Base-by-base conservation (phyloP, 1,140 invertebrate species). In the Eurosta solidaginis region DNA sequence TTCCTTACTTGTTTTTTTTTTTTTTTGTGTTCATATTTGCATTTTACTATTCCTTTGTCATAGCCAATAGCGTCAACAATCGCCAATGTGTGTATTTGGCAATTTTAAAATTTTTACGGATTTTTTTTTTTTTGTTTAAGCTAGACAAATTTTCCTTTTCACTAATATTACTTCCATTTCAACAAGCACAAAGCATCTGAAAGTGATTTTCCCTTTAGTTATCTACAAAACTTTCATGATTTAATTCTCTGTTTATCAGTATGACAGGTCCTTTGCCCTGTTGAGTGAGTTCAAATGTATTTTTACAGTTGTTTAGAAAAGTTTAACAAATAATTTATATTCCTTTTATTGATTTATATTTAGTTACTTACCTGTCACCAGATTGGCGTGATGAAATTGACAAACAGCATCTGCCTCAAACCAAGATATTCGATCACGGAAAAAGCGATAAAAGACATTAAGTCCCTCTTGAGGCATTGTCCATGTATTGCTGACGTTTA, bases 401-500 rank as follows among this genome's bases (percentile, higher is more conserved):
- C 93, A 94, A 22, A 94, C 92, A 12, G 92, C 92, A 81, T 94
- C 93, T 1, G 93, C 93, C 86, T 94, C 93, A 82, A 93, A 93
- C 93, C 93, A 94, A 40, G 92, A 93, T 81, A 93, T 93, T 83
- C 92, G 91, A 88, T 94, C 93, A 80, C 92, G 91, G 89, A 94
- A 94, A 89, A 93, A 93, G 80, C 93, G 92, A 88, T 93, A 93
- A 88, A 94, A 94, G 74, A 94, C 93, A 73, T 92, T 92, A 85
- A 93, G 92, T 14, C 92, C 92, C 83, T 93, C 92, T 84, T 93
- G 92, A 6, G 93, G 93, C 81, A 93, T 89, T 77, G 93, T 91
- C 93, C 93, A 94, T 79, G 92, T 92, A 86, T 92, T 93, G 88
- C 92, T 93, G 83, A 93, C 93, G 88, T 93, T 93, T 59, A 93